Conservation (phyloP, 2,888 invertebrate genomes). For the Aphelenchoides bicaudatus region DNA sequence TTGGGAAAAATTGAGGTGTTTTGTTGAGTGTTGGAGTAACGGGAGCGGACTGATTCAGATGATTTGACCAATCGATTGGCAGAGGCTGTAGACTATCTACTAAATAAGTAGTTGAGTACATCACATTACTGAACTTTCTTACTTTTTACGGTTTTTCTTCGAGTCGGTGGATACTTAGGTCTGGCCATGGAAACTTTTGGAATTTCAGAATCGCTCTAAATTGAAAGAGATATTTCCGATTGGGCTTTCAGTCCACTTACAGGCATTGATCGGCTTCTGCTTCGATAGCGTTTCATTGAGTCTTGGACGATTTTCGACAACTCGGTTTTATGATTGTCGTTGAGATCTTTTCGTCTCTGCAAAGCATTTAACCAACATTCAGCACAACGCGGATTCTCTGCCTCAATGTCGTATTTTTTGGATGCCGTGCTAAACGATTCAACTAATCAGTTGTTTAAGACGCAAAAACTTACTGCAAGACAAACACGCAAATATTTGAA, state of each 20-base stretch:
- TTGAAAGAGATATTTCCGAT: too few relatives aligned
- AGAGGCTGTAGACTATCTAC: not conserved
- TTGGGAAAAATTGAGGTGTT: not conserved
- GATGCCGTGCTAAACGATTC: constrained; percentile 42
- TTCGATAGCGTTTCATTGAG: constrained; percentile 6
- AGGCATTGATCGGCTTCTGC: constrained; percentile 19
- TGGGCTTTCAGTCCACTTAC: not conserved
- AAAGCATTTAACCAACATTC: constrained; percentile 65
- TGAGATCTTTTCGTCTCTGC: constrained; percentile 57
- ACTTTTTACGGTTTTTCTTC: constrained; percentile 14
- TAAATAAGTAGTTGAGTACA: not conserved
- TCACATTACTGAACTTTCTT: too few relatives aligned
- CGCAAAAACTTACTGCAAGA: constrained; percentile 11
- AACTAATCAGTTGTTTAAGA: not conserved
- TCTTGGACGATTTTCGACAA: constrained; percentile 10
- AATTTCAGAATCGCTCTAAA: constrained; percentile 14
- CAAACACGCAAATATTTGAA: constrained; percentile 31
- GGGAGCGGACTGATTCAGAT: not conserved
- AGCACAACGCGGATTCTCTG: constrained; percentile 65
- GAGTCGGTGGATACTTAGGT: constrained; percentile 10
- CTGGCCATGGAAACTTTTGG: not conserved
- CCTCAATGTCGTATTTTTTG: constrained; percentile 60
- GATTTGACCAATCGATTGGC: not conserved
- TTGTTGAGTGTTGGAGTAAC: not conserved
- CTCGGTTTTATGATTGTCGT: constrained; percentile 24